Conservation (phyloP, 2,888 invertebrate species). For the Limenitis camilla region DNA sequence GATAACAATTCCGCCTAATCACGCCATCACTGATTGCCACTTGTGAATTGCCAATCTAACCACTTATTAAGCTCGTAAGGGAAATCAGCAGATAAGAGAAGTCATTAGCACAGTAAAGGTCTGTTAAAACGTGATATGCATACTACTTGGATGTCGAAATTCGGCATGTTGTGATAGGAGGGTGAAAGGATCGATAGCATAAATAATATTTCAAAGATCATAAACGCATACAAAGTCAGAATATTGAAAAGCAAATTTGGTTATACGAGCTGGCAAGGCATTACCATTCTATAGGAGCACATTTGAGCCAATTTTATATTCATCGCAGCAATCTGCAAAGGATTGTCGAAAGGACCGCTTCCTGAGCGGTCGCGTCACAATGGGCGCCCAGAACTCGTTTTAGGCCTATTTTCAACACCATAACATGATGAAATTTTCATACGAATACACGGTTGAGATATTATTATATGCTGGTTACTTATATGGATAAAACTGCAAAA, state of each 20-base stretch:
- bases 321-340: conserved; percentile 1
- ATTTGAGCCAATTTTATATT: conserved; percentile 7
- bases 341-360: conserved; percentile 4
- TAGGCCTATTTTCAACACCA: neutral
- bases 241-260: conserved; percentile 5
- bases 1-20: no score
- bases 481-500: no score
- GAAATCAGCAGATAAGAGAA: no score
- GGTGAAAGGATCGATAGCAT: neutral
- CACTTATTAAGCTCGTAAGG: no score
- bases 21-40: no score
- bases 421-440: neutral
- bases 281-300: neutral
- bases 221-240: neutral
- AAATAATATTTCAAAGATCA: neutral
- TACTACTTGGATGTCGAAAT: no score
- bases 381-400: neutral
- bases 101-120: no score
- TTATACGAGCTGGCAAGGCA: neutral
- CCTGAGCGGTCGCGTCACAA: conserved; percentile 5
- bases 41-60: no score
- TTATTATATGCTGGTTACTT: no score
- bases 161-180: no score
- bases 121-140: no score
- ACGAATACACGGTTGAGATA: no score